Evolutionary conservation across 2,888 invertebrate species (phyloP), one percentile per base, ranked within the genome.

Genomic region (Oxyteleia sp.): DNA sequence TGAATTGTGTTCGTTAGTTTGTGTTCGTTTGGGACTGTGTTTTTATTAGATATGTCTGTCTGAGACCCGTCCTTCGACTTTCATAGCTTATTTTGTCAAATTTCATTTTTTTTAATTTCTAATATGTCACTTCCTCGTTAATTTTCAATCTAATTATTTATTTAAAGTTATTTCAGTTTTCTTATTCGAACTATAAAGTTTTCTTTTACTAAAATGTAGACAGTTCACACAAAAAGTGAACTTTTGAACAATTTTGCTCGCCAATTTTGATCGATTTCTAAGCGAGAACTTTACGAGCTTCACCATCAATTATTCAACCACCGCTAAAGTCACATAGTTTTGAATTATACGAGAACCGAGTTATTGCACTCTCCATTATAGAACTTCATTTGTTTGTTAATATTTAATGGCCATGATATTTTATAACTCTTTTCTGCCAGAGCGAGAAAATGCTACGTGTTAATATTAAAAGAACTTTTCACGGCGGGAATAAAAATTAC

Each of bases 311-410:
- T 71, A 59, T 71, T 71, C 23, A 57, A 10, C 43, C 8, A 26
- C 20, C 47, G 47, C 57, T 47, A 71, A 63, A 47, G 47, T 18
- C 47, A 18, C 16, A 18, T 10, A 61, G 38, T 38, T 59, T 41
- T 49, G 43, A 49, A 71, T 49, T 59, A 71, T 26, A 38, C 49
- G 35, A 71, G 59, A 71, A 49, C 71, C 59, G 29, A 71, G 71
- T 59, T 71, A 59, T 59, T 49, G 49, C 47, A 71, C 38, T 71
- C 49, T 35, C 69, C 51, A 57, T 69, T 57, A 69, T 38, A 57
- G n/a, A 38, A 35, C 57, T 61, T 72, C 49, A 47, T 72, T 72
- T 72, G 72, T 72, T 51, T 51, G 38, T 72, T 72, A 53, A 72
- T 61, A 61, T 35, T 72, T 74, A 74, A 53, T 63, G 61, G 57